Conservation (phyloP, 2,797 vertebrate species). For the Cynodonichthys magdalenae region DNA sequence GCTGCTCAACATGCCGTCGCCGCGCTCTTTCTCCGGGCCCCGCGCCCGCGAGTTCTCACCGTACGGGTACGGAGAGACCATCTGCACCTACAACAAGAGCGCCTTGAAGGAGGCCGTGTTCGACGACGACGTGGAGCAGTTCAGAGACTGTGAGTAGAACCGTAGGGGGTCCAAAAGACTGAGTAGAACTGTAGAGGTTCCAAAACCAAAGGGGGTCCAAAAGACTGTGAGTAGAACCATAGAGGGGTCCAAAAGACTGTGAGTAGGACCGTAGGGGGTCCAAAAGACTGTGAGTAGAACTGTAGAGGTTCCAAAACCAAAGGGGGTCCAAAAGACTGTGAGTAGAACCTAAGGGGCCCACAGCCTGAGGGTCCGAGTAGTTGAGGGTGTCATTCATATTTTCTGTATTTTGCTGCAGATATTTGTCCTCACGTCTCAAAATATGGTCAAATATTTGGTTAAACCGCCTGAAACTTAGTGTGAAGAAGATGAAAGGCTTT, state of each 20-base stretch:
- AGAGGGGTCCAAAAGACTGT: constrained; percentile 82
- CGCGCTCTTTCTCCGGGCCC: constrained; percentile 89
- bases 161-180: background rate
- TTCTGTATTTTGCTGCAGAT: too few species aligned
- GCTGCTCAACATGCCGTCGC: constrained; percentile 94
- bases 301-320: background rate
- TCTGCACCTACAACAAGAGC: constrained; percentile 93
- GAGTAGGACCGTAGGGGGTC: constrained; percentile 61
- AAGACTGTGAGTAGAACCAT: constrained; percentile 85
- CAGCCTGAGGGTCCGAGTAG: too few species aligned
- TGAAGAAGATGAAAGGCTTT: too few species aligned
- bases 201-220: too few species aligned
- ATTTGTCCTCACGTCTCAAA: too few species aligned
- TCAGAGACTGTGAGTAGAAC: constrained; percentile 89
- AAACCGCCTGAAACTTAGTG: background rate
- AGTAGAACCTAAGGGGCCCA: too few species aligned
- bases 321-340: too few species aligned
- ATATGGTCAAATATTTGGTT: too few species aligned
- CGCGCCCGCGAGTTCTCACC: constrained; percentile 90
- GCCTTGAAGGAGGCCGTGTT: constrained; percentile 97
- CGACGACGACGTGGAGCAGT: constrained; percentile 97
- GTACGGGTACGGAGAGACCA: constrained; percentile 90
- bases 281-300: constrained; percentile 85
- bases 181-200: constrained; percentile 68
- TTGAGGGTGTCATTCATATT: too few species aligned